A percentile compares a stretch with the other conserved stretches of the same genome.
phyloP scores from a whole-genome alignment of 2,888 invertebrate species.

The Arge pagana region DNA sequence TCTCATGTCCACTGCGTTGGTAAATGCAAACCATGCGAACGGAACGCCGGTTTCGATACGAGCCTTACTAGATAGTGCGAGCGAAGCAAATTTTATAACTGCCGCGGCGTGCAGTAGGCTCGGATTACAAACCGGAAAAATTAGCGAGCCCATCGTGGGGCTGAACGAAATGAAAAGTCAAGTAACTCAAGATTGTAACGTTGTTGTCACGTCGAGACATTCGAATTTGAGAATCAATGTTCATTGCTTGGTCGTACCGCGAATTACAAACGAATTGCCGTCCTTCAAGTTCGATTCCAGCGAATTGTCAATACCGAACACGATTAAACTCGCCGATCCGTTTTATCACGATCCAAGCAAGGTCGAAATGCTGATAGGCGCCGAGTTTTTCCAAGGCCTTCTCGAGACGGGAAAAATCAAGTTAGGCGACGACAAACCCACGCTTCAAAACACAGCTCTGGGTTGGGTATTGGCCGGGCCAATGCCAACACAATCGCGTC shows the following conservation, averaged over 20 bases:
- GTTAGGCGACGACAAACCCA: too few species aligned
- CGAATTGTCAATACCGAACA: too few species aligned
- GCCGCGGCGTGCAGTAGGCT: constrained; percentile 16
- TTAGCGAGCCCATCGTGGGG: constrained; percentile 10
- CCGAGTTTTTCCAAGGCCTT: too few species aligned
- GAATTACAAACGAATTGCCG: constrained; percentile 27
- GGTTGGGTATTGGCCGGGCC: too few species aligned
- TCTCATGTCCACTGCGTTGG: constrained; percentile 19
- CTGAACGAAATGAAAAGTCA: constrained; percentile 22
- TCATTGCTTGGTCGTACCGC: constrained; percentile 22
- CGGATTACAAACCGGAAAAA: constrained; percentile 2
- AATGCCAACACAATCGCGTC: too few species aligned
- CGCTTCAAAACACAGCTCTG: too few species aligned
- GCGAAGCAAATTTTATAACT: constrained; percentile 25
- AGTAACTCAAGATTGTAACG: constrained; percentile 7
- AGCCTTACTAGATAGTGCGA: constrained; percentile 20
- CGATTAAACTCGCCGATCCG: too few species aligned
- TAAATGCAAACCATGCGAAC: constrained; percentile 15
- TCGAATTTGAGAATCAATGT: constrained; percentile 12
- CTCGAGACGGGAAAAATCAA: too few species aligned
- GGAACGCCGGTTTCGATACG: constrained; percentile 13
- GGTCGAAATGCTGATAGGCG: too few species aligned
- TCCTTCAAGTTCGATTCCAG: constrained; percentile 18
- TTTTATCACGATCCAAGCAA: too few species aligned
- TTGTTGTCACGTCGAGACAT: constrained; percentile 12